Evolutionary conservation across 2,113 vertebrate species (phyloP).

Genomic region (Willisornis vidua): DNA sequence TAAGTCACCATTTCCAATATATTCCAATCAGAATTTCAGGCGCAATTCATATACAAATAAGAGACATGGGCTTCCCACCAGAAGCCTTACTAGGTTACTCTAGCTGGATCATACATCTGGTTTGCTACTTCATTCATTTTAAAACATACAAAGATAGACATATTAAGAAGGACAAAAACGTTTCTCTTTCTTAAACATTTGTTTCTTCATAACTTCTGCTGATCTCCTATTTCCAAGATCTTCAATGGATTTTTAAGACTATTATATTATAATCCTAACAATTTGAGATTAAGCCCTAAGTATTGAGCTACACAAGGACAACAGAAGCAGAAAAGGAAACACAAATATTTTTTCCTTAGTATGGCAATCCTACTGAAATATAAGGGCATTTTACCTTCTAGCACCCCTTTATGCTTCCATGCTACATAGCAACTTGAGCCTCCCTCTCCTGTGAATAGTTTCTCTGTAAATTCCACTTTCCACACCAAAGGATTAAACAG

Average conservation of each 20-base stretch:
- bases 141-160: not conserved
- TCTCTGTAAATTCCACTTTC: not conserved
- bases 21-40: not conserved
- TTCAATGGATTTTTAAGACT: not conserved
- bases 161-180: not conserved
- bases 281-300: not conserved
- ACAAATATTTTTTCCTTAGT: not conserved
- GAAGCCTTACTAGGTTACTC: not conserved
- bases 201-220: not conserved
- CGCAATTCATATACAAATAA: not conserved
- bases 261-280: not conserved
- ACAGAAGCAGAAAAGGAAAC: not conserved
- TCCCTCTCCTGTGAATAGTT: not conserved
- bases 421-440: not conserved
- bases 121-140: not conserved
- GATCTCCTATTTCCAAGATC: not conserved
- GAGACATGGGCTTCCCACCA: not conserved
- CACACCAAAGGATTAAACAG: not conserved
- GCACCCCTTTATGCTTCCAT: not conserved
- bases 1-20: not conserved
- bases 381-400: not conserved
- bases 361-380: not conserved
- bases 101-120: not conserved
- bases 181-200: not conserved
- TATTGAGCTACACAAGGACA: not conserved